A percentile compares a stretch with the other conserved stretches of the same genome.
Conservation (phyloP, 2,888 invertebrate genomes). For the Nomada flava region DNA sequence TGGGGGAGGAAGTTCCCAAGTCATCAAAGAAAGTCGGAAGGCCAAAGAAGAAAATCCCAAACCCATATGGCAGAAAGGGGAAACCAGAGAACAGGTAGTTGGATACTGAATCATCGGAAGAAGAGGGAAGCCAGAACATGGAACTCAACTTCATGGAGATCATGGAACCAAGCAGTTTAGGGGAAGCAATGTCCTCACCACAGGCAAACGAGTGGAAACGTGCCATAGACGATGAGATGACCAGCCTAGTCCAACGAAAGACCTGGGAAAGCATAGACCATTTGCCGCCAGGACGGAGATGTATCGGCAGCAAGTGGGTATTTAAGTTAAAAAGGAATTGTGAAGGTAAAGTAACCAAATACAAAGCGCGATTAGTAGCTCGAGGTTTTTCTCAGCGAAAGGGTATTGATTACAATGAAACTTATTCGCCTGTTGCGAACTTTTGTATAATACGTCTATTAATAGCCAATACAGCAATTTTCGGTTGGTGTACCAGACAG, state of each 20-base stretch:
- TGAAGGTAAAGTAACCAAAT: not conserved
- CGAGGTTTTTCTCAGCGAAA: not conserved
- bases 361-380: not conserved
- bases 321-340: not conserved
- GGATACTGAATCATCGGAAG: too few relatives aligned
- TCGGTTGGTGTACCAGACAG: too few relatives aligned
- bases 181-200: not conserved
- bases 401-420: not conserved
- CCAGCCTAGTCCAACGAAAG: not conserved
- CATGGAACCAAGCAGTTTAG: too few relatives aligned
- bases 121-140: too few relatives aligned
- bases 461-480: too few relatives aligned
- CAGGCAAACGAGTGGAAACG: not conserved
- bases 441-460: too few relatives aligned
- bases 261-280: not conserved
- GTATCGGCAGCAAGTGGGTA: not conserved
- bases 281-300: not conserved
- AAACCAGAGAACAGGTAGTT: too few relatives aligned
- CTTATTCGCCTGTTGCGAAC: too few relatives aligned
- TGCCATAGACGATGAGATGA: not conserved
- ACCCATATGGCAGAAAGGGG: constrained; percentile 1
- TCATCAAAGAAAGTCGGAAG: not conserved
- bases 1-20: not conserved
- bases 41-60: constrained; percentile 5
- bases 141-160: too few relatives aligned